Evolutionary conservation across 2,113 vertebrate genomes (phyloP).

Genomic region (Thalassarche chlororhynchos): DNA sequence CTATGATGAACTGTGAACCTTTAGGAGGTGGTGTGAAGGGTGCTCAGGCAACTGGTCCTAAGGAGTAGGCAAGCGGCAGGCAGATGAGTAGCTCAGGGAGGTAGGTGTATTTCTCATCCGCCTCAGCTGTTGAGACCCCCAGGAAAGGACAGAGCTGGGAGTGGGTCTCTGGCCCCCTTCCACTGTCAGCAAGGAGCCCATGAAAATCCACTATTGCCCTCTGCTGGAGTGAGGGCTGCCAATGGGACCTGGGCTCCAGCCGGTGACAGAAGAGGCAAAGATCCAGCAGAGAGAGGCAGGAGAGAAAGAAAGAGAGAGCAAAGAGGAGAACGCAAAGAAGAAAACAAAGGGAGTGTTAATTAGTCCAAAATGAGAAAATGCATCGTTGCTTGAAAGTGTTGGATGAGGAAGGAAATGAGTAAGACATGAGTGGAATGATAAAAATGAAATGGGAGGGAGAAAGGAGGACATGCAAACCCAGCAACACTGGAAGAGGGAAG

Average conservation of each 20-base stretch:
- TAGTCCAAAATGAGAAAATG: not conserved
- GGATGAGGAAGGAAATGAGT: not conserved
- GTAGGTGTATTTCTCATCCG: not conserved
- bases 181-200: not conserved
- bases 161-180: not conserved
- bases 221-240: constrained; percentile 32
- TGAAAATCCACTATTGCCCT: constrained; percentile 52
- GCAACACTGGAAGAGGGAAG: not conserved
- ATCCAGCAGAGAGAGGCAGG: not conserved
- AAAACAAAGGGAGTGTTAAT: not conserved
- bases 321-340: not conserved
- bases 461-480: not conserved
- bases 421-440: not conserved
- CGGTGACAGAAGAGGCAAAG: not conserved
- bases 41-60: not conserved
- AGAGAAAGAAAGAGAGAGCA: not conserved
- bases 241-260: not conserved
- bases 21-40: not conserved
- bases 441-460: not conserved
- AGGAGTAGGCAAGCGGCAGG: accelerated
- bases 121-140: not conserved
- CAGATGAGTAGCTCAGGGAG: not conserved
- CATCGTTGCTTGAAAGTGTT: not conserved
- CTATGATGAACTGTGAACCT: not conserved
- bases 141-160: not conserved